phyloP scores from a whole-genome alignment of 2,888 invertebrate genomes.

The Nemotelus nigrinus region DNA sequence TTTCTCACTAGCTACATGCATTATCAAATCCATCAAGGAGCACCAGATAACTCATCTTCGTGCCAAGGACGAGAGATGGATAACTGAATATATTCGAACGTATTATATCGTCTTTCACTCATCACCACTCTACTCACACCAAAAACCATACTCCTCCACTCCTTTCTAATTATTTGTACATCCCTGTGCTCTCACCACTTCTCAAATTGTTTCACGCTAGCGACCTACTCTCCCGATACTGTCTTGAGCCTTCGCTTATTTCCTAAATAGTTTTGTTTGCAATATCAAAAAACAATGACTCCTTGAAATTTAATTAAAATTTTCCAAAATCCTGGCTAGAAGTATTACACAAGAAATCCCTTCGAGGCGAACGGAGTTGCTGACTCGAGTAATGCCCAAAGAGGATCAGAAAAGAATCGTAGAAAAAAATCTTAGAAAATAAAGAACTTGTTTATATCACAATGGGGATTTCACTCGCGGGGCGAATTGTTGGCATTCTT shows the following conservation, averaged over 20 bases:
- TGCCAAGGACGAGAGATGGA: constrained; percentile 9
- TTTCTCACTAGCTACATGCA: too few relatives aligned
- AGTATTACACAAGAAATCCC: background rate
- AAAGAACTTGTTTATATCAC: too few relatives aligned
- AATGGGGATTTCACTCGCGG: too few relatives aligned
- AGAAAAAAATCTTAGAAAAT: background rate
- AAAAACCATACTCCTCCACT: too few relatives aligned
- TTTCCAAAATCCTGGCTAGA: constrained; percentile 1
- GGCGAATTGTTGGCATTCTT: background rate
- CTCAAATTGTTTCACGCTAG: background rate
- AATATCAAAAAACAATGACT: constrained; percentile 17
- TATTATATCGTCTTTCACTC: constrained; percentile 1
- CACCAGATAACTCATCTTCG: constrained; percentile 13
- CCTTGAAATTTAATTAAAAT: constrained; percentile 26
- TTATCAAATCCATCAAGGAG: background rate
- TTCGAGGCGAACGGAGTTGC: background rate
- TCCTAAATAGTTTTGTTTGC: background rate
- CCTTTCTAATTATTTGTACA: too few relatives aligned
- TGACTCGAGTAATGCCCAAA: background rate
- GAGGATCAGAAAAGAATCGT: background rate
- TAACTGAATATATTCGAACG: background rate
- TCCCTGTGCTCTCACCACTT: too few relatives aligned
- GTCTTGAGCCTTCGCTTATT: background rate
- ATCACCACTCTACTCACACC: too few relatives aligned
- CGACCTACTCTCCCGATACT: background rate